phyloP scores from a whole-genome alignment of 2,797 vertebrate species.

The Corythornis leucogaster region DNA sequence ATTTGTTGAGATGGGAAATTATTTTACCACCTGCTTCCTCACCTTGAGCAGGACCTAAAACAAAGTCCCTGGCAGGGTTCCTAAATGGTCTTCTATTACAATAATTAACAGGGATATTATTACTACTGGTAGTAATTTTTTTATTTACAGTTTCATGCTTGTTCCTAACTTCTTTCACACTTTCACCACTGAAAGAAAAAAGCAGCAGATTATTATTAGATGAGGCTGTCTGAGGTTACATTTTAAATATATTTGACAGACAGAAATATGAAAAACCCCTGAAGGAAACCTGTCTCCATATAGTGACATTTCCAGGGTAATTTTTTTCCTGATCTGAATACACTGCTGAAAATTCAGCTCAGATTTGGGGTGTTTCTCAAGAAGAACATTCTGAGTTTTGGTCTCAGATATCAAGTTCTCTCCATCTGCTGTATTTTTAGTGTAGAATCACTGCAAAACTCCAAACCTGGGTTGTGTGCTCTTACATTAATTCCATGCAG shows the following conservation, averaged over 20 bases:
- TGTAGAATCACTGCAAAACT: background rate
- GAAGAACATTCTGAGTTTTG: background rate
- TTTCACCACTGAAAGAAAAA: background rate
- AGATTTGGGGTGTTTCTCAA: background rate
- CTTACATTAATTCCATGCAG: background rate
- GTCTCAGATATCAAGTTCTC: background rate
- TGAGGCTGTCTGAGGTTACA: background rate
- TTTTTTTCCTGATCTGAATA: background rate
- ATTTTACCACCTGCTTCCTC: conserved; percentile 51
- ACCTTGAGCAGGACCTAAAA: conserved; percentile 36
- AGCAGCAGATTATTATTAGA: background rate
- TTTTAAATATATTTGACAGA: background rate
- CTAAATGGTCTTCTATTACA: background rate
- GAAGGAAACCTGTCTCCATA: background rate
- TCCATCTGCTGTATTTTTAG: background rate
- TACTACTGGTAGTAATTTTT: background rate
- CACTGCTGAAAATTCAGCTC: background rate
- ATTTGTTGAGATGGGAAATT: conserved; percentile 20
- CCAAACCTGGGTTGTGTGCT: background rate
- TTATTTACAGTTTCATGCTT: background rate
- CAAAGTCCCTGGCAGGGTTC: conserved; percentile 20
- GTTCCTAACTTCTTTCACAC: background rate
- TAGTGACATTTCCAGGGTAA: background rate
- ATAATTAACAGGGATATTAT: conserved; percentile 23
- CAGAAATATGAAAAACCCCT: background rate